Conservation (phyloP, 1,140 invertebrate species). For the Drosophila erecta region DNA sequence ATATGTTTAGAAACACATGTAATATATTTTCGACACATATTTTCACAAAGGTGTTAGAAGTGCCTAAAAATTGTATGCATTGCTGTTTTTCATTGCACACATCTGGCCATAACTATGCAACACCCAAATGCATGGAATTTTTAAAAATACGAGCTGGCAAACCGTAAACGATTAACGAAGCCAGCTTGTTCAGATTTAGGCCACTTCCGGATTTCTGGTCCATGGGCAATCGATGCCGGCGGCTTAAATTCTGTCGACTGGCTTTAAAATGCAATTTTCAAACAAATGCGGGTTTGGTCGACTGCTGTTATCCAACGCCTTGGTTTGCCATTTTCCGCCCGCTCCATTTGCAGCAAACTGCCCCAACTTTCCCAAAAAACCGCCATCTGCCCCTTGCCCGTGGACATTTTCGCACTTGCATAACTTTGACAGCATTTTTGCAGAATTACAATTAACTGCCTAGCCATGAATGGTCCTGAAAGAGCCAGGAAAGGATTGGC, state of each 20-base stretch:
- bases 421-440: slow-evolving; percentile 80
- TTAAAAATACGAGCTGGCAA: slow-evolving; percentile 31
- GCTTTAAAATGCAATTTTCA: slow-evolving; percentile 57
- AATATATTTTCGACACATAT: background rate
- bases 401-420: slow-evolving; percentile 77
- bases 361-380: slow-evolving; percentile 22
- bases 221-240: slow-evolving; percentile 30
- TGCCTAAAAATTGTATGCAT: background rate
- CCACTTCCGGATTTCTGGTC: slow-evolving; percentile 33
- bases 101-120: background rate
- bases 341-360: background rate
- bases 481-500: background rate
- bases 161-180: slow-evolving; percentile 37
- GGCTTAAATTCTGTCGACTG: slow-evolving; percentile 31
- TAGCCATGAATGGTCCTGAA: slow-evolving; percentile 21
- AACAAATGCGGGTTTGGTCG: slow-evolving; percentile 48
- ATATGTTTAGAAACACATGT: background rate
- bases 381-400: slow-evolving; percentile 40
- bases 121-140: background rate
- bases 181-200: slow-evolving; percentile 35
- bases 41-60: background rate
- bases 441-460: slow-evolving; percentile 79
- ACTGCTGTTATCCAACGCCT: slow-evolving; percentile 1
- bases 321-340: background rate
- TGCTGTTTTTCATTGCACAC: background rate